Percentiles rank a stretch among this genome's conserved stretches.
Evolutionary conservation across 1,140 invertebrate species (phyloP).

Genomic region (Phymorhynchus buccinoides): DNA sequence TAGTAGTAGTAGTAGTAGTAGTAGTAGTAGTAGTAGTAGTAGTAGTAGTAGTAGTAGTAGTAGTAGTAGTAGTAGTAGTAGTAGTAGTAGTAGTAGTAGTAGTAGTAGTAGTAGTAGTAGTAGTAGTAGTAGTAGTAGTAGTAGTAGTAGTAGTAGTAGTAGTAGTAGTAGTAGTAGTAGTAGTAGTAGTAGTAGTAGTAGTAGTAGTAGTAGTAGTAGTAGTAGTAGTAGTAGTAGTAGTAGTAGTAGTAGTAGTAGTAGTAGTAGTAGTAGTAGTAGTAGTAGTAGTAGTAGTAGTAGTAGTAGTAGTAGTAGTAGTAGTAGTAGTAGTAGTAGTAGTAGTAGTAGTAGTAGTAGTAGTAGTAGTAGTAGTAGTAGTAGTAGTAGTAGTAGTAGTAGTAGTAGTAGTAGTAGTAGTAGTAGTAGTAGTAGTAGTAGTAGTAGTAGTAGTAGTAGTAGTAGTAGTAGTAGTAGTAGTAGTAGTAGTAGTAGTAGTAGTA

Average conservation of each 20-base stretch:
- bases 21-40: constrained; percentile 16
- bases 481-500: constrained; percentile 12
- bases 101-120: constrained; percentile 16
- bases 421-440: constrained; percentile 17
- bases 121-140: constrained; percentile 17
- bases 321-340: constrained; percentile 16
- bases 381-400: constrained; percentile 16
- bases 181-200: constrained; percentile 17
- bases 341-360: constrained; percentile 16
- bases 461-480: constrained; percentile 16
- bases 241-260: constrained; percentile 17
- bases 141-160: constrained; percentile 16
- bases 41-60: constrained; percentile 16
- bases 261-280: constrained; percentile 16
- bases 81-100: constrained; percentile 16
- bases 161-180: constrained; percentile 16
- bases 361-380: constrained; percentile 17
- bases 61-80: constrained; percentile 17
- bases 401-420: constrained; percentile 11
- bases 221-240: constrained; percentile 16
- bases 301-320: constrained; percentile 17
- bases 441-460: constrained; percentile 16
- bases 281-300: constrained; percentile 16
- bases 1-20: constrained; percentile 17
- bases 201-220: constrained; percentile 16